Percentiles rank a stretch among this genome's conserved stretches.
Conservation (phyloP, 2,888 invertebrate genomes). For the Drosophila kanekoi region DNA sequence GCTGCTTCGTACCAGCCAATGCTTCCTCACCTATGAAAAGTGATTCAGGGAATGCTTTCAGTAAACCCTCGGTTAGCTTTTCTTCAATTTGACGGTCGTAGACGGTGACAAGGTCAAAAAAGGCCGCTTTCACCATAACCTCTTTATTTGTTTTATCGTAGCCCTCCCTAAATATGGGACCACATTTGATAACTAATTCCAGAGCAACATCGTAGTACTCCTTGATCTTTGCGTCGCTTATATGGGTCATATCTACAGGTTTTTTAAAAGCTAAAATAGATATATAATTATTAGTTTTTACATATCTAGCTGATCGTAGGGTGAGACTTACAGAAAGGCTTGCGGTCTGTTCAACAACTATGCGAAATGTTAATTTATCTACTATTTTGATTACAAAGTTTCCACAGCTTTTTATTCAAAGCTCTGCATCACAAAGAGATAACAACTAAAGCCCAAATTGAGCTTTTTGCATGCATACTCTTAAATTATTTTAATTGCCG, state of each 20-base stretch:
- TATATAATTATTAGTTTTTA: conserved; percentile 2
- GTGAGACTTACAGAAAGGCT: conserved; percentile 13
- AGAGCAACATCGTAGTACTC: conserved; percentile 75
- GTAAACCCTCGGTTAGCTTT: conserved; percentile 87
- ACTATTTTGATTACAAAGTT: conserved; percentile 8
- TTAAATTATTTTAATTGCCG: conserved; percentile 39
- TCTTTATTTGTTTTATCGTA: conserved; percentile 73
- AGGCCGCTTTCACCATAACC: conserved; percentile 86
- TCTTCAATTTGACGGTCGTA: conserved; percentile 91
- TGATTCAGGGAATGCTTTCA: conserved; percentile 87
- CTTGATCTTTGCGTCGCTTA: conserved; percentile 59
- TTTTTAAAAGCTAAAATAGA: conserved; percentile 2
- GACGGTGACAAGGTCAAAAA: conserved; percentile 91
- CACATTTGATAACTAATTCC: conserved; percentile 76
- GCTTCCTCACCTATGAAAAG: conserved; percentile 92
- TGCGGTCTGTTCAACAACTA: conserved; percentile 22
- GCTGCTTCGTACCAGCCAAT: conserved; percentile 74
- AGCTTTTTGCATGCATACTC: conserved; percentile 25
- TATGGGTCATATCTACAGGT: conserved; percentile 65
- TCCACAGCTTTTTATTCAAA: conserved; percentile 23
- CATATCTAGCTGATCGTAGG: background rate
- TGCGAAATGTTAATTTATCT: conserved; percentile 4
- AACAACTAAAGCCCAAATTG: conserved; percentile 2
- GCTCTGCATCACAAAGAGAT: conserved; percentile 14
- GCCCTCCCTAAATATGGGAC: conserved; percentile 78